A percentile compares a stretch with the other conserved stretches of the same genome.
phyloP scores from a whole-genome alignment of 2,888 invertebrate genomes.

The Ectemnius lituratus region DNA sequence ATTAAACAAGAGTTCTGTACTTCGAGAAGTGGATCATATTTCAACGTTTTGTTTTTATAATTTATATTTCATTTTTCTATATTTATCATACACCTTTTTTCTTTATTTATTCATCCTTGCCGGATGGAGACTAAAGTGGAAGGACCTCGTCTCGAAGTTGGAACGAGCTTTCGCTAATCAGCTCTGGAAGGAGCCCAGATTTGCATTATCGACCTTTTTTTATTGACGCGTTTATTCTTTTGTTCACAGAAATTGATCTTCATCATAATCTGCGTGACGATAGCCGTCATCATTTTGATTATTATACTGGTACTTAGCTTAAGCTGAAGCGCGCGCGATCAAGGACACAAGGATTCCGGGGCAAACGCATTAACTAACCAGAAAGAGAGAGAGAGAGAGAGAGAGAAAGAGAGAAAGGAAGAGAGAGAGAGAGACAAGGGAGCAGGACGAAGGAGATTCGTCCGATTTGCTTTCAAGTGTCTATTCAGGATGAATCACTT shows the following conservation, averaged over 20 bases:
- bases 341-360: slow-evolving; percentile 32
- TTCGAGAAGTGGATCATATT: slow-evolving; percentile 14
- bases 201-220: not conserved
- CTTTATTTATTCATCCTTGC: not conserved
- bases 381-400: no score
- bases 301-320: slow-evolving; percentile 81
- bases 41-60: not conserved
- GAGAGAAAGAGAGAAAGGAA: not conserved
- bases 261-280: slow-evolving; percentile 90
- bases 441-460: not conserved
- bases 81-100: not conserved
- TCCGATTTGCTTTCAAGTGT: not conserved
- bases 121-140: not conserved
- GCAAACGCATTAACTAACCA: not conserved
- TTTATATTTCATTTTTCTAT: not conserved
- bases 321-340: slow-evolving; percentile 57
- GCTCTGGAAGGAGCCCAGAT: no score
- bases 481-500: no score
- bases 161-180: not conserved
- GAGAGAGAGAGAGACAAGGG: not conserved
- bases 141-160: slow-evolving; percentile 5
- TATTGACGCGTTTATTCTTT: slow-evolving; percentile 51
- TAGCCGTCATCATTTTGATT: slow-evolving; percentile 88
- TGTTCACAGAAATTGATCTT: slow-evolving; percentile 92
- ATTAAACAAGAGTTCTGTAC: slow-evolving; percentile 13